phyloP scores from a whole-genome alignment of 2,797 vertebrate species.

The Pseudochirops cupreus region DNA sequence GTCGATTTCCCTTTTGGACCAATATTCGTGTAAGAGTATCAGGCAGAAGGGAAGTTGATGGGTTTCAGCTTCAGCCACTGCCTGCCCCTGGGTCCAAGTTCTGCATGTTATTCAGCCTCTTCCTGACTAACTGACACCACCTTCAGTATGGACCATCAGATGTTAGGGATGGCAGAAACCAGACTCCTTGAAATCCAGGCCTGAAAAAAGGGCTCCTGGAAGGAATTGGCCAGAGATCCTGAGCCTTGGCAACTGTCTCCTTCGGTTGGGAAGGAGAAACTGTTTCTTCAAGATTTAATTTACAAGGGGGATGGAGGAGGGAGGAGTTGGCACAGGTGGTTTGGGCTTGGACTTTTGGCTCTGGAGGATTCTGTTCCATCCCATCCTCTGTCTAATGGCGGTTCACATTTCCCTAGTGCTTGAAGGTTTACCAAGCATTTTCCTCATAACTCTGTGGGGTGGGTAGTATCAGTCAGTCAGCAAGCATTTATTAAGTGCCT shows the following conservation, averaged over 20 bases:
- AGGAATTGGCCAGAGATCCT: background rate
- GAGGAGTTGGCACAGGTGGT: background rate
- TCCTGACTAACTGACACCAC: background rate
- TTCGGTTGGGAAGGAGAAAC: background rate
- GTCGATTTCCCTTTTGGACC: slow-evolving; percentile 67
- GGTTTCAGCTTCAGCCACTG: slow-evolving; percentile 50
- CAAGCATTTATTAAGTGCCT: background rate
- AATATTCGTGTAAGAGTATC: slow-evolving; percentile 48
- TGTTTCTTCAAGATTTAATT: slow-evolving; percentile 10
- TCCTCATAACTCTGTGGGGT: background rate
- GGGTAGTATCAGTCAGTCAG: background rate
- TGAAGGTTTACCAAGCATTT: background rate
- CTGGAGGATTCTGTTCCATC: background rate
- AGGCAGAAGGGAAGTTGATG: background rate
- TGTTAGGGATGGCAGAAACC: slow-evolving; percentile 30
- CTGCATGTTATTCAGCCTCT: slow-evolving; percentile 23
- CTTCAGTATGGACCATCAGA: slow-evolving; percentile 22
- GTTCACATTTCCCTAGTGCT: background rate
- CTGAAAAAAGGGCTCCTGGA: slow-evolving; percentile 13
- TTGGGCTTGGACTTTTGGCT: background rate
- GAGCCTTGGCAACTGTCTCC: background rate
- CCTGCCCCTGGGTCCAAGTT: background rate
- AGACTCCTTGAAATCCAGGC: slow-evolving; percentile 28
- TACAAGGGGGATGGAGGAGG: background rate
- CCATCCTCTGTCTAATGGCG: background rate